Evolutionary conservation across 2,797 vertebrate species (phyloP), one percentile per base, ranked within the genome.

Genomic region (Pogonophryne albipinna): DNA sequence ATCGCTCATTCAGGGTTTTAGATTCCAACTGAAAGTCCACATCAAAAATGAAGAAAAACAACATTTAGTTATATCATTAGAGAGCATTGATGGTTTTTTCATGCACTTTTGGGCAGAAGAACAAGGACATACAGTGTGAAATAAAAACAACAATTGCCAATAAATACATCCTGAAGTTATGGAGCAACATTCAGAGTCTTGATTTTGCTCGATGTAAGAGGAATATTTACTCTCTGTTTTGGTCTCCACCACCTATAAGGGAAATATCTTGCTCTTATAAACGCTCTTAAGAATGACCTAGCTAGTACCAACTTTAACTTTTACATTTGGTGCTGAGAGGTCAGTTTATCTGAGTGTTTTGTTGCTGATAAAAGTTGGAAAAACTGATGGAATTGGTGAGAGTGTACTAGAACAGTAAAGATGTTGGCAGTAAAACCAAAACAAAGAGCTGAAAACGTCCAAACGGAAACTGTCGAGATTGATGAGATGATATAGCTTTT

Each of bases 21-120:
- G 89, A 53, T 0, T 92, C 86, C 84, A 95, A 76, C 94, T 95
- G 74, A 44, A 1, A 15, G 45, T 27, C 27, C 27, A 79, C 41
- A 70, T 42, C 70, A 0, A 70, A 44, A 41, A 58, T 8, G 65
- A 10, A 38, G 15, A 63, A 41, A 66, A 59, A 2, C 70, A 0
- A 57, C 3, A 9, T 38, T 38, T 38, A 7, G 34, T 9, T 38
- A 38, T 38, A 38, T 27, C 27, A 27, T 27, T 27, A 27, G 27
- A 27, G 23, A 0, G 13, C 41, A 23, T 45, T 46, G 1, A 2
- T 44, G 1, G 11, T 41, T 19, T 19, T 34, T 14, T 9, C 0
- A 1, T 34, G 10, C 52, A 55, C 23, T 16, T 15, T 13, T 7
- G 8, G 3, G 6, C 13, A 53, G 52, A 20, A 27, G 3, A 13